Evolutionary conservation across 2,888 invertebrate genomes (phyloP).

Genomic region (Gandaritis pyraliata): DNA sequence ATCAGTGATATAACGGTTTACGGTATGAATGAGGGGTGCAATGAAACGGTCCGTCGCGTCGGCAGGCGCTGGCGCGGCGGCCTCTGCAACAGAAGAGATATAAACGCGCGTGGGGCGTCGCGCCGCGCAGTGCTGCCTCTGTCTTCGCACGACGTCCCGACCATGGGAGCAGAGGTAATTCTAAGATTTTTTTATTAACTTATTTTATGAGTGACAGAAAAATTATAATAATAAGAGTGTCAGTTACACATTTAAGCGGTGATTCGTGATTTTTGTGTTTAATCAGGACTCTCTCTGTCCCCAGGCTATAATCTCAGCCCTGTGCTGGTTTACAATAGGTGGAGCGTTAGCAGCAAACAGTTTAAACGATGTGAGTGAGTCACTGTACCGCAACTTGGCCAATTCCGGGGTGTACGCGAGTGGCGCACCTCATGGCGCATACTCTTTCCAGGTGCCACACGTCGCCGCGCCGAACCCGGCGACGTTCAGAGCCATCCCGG

Average conservation of each 20-base stretch:
- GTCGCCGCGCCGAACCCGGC: slow-evolving; percentile 55
- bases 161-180: slow-evolving; percentile 77
- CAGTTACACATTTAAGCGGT: slow-evolving; percentile 8
- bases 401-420: slow-evolving; percentile 68
- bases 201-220: not conserved
- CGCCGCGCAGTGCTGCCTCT: slow-evolving; percentile 69
- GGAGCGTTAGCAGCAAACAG: slow-evolving; percentile 51
- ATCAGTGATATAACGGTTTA: slow-evolving; percentile 60
- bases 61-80: slow-evolving; percentile 29
- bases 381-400: slow-evolving; percentile 66
- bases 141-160: slow-evolving; percentile 61
- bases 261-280: slow-evolving; percentile 25
- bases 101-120: slow-evolving; percentile 63
- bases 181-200: slow-evolving; percentile 18
- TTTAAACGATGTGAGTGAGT: slow-evolving; percentile 65
- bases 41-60: slow-evolving; percentile 46
- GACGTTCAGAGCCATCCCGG: slow-evolving; percentile 58
- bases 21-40: slow-evolving; percentile 44
- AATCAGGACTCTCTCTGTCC: slow-evolving; percentile 47
- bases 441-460: slow-evolving; percentile 67
- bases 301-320: slow-evolving; percentile 63
- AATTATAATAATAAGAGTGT: slow-evolving; percentile 1
- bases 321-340: slow-evolving; percentile 62
- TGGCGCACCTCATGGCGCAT: slow-evolving; percentile 67
- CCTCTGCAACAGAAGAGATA: slow-evolving; percentile 56